A percentile compares a stretch with the other conserved stretches of the same genome.
Conservation (phyloP, 1,140 invertebrate species). For the Samia ricini region DNA sequence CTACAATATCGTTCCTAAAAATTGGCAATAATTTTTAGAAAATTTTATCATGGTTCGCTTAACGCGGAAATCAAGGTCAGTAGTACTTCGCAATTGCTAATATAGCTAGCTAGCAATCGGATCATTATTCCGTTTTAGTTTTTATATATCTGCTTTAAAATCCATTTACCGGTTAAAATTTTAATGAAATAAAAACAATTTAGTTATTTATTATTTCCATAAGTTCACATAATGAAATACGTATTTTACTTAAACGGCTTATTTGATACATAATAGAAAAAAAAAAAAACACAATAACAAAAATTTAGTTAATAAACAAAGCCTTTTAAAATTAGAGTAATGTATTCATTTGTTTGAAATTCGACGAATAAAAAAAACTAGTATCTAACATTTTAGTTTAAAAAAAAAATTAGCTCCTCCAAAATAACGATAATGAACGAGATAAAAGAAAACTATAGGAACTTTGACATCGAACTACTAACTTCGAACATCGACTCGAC, state of each 20-base stretch:
- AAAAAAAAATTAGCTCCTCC: background rate
- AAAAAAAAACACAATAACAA: too few species aligned
- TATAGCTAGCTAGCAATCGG: background rate
- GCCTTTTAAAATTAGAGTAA: too few species aligned
- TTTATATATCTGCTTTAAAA: background rate
- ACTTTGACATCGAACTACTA: background rate
- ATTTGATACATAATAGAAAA: too few species aligned
- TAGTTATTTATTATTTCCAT: too few species aligned
- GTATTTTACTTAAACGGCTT: too few species aligned
- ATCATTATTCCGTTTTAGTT: background rate
- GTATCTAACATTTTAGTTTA: too few species aligned
- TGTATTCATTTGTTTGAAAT: too few species aligned
- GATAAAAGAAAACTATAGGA: constrained; percentile 1
- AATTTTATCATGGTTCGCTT: background rate
- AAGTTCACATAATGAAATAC: too few species aligned
- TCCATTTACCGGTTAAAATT: background rate
- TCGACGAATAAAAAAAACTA: too few species aligned
- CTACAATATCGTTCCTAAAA: background rate
- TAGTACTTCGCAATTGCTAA: constrained; percentile 1
- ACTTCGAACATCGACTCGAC: background rate
- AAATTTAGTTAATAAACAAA: too few species aligned
- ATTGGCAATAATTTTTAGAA: background rate
- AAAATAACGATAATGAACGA: background rate
- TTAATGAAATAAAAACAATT: too few species aligned
- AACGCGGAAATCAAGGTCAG: background rate